Percentiles rank a stretch among this genome's conserved stretches.
These are phyloP conservation scores for Micrasema minimum DNA, from an alignment of 1,140 invertebrate species.

Conservation along the genomic window DNA sequence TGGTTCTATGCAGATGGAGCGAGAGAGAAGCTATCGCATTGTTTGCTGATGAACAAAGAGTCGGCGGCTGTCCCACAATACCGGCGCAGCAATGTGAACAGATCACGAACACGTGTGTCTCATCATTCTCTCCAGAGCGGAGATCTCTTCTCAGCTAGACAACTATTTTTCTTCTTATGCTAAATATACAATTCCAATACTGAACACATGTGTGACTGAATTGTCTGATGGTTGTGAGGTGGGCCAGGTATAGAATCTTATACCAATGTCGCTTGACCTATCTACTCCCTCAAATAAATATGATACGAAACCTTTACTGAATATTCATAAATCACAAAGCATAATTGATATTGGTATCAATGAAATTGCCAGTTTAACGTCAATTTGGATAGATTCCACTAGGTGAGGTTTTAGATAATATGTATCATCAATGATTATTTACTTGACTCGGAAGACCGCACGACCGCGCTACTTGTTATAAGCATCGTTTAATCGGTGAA, in stretches of 20 bases:
- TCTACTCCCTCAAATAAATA: too few relatives aligned
- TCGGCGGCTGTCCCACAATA: constrained; percentile 31
- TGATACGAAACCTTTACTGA: too few relatives aligned
- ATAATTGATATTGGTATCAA: too few relatives aligned
- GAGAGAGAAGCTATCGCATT: constrained; percentile 32
- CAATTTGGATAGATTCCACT: constrained; percentile 6
- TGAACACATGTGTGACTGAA: constrained; percentile 18
- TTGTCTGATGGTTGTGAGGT: constrained; percentile 33
- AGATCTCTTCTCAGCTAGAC: constrained; percentile 8
- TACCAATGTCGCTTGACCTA: neutral
- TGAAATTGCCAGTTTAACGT: too few relatives aligned
- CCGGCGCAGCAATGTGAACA: neutral
- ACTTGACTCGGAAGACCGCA: constrained; percentile 1
- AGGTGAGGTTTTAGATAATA: constrained; percentile 3
- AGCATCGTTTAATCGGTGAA: constrained; percentile 33
- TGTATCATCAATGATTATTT: constrained; percentile 39
- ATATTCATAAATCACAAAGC: too few relatives aligned
- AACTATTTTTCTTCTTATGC: constrained; percentile 30
- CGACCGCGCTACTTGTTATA: constrained; percentile 21
- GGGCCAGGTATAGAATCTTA: constrained; percentile 24
- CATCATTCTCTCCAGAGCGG: constrained; percentile 11
- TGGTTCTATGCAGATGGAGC: constrained; percentile 2
- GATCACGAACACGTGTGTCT: constrained; percentile 31
- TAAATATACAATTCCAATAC: constrained; percentile 32
- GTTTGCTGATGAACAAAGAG: constrained; percentile 37